These are phyloP conservation scores for Trialeurodes vaporariorum DNA, from an alignment of 1,140 invertebrate genomes.

Conservation along the genomic window DNA sequence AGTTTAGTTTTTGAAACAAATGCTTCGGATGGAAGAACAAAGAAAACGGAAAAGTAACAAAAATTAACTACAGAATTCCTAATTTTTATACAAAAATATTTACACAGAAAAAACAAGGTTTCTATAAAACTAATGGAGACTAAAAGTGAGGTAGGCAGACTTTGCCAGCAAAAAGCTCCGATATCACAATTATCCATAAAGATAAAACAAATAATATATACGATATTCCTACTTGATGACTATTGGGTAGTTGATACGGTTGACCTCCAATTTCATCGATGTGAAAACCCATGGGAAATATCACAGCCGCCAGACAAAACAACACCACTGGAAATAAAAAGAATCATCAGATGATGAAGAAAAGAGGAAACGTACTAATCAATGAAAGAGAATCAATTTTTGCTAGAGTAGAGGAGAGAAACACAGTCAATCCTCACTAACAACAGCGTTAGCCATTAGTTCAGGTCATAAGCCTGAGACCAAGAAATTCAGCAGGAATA, in stretches of 20 bases:
- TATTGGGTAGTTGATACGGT: conserved; percentile 88
- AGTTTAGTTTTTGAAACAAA: too few species aligned
- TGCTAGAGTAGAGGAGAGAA: neutral
- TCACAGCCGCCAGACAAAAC: conserved; percentile 87
- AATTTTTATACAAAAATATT: too few species aligned
- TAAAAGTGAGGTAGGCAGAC: conserved; percentile 91
- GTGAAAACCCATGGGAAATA: conserved; percentile 92
- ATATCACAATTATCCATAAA: conserved; percentile 91
- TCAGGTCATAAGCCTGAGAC: too few species aligned
- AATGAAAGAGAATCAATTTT: conserved; percentile 4
- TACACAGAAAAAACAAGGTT: too few species aligned
- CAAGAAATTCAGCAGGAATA: too few species aligned
- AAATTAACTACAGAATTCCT: too few species aligned
- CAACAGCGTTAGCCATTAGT: too few species aligned
- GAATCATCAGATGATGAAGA: conserved; percentile 10
- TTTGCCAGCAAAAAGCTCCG: conserved; percentile 94
- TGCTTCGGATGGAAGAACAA: too few species aligned
- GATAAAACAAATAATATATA: conserved; percentile 92
- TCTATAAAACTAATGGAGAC: too few species aligned
- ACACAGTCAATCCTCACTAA: too few species aligned
- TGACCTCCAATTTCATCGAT: conserved; percentile 91
- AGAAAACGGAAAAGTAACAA: too few species aligned
- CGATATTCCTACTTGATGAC: conserved; percentile 88
- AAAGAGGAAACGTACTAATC: too few species aligned
- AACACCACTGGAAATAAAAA: conserved; percentile 65